phyloP scores from a whole-genome alignment of 2,113 vertebrate genomes.

The Tetraodon nigroviridis region DNA sequence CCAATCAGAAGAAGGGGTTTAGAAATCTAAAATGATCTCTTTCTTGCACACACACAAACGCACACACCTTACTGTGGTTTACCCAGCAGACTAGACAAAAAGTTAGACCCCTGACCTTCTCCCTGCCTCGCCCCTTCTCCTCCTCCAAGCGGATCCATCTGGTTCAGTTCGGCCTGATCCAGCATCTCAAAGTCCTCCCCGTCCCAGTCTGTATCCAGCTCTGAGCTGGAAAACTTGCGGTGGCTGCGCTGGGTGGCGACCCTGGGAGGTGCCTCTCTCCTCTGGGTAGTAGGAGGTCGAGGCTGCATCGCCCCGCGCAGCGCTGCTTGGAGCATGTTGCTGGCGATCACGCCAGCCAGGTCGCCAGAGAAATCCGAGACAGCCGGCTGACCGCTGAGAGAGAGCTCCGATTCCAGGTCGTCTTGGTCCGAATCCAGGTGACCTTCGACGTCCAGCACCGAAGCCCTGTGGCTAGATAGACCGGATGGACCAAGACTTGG shows the following conservation, averaged over 20 bases:
- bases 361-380: constrained; percentile 77
- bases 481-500: constrained; percentile 74
- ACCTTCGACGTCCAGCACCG: constrained; percentile 62
- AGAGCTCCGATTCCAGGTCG: constrained; percentile 73
- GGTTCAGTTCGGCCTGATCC: constrained; percentile 94
- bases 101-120: constrained; percentile 65
- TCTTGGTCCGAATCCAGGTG: constrained; percentile 77
- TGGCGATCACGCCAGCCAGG: constrained; percentile 81
- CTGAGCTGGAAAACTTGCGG: constrained; percentile 84
- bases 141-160: constrained; percentile 84
- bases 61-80: constrained; percentile 70
- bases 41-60: constrained; percentile 3
- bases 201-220: constrained; percentile 92
- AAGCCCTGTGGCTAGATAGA: constrained; percentile 55
- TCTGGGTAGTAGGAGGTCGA: constrained; percentile 61
- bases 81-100: constrained; percentile 75
- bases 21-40: constrained; percentile 41
- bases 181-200: constrained; percentile 97
- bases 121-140: constrained; percentile 56
- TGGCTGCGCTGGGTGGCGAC: constrained; percentile 60
- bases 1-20: constrained; percentile 52
- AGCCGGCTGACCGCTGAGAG: constrained; percentile 67
- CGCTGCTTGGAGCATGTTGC: constrained; percentile 90
- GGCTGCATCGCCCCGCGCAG: constrained; percentile 80
- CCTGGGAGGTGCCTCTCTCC: constrained; percentile 59